Evolutionary conservation across 2,113 vertebrate genomes (phyloP).

Genomic region (Oryctolagus cuniculus): mOryCun1.1 NC_091432.1:82945001-82945500

Average conservation of each 20-base stretch:
- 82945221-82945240: background rate
- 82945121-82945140: background rate
- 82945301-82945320: background rate
- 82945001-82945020: background rate
- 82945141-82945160: background rate
- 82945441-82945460: background rate
- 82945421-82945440: background rate
- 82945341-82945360: background rate
- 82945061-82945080: background rate
- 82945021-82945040: background rate
- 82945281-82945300: fast-evolving
- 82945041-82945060: background rate
- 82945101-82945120: background rate
- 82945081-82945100: background rate
- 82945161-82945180: background rate
- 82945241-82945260: background rate
- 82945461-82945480: background rate
- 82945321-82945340: background rate
- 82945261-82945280: background rate
- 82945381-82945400: background rate
- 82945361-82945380: background rate
- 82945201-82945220: background rate
- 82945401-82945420: background rate
- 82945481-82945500: background rate
- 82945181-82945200: background rate